phyloP scores from a whole-genome alignment of 2,888 invertebrate species.

The Folsomia manolachei region DNA sequence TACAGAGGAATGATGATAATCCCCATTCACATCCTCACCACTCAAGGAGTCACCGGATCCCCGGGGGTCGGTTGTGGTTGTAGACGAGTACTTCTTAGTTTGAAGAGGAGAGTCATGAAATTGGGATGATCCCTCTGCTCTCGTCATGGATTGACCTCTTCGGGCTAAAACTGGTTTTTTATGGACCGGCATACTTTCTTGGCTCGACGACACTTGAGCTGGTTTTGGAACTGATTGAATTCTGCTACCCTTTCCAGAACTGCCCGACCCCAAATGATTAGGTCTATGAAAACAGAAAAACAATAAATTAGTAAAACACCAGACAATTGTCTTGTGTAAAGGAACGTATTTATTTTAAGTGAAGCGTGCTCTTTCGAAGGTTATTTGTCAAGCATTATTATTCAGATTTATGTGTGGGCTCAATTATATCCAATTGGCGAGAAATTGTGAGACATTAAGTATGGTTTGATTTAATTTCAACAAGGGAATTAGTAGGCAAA shows the following conservation, averaged over 20 bases:
- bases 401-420: no score
- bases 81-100: not conserved
- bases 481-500: no score
- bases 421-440: no score
- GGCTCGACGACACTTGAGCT: slow-evolving; percentile 13
- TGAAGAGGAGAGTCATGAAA: not conserved
- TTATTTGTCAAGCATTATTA: no score
- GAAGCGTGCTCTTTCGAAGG: no score
- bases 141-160: slow-evolving; percentile 25
- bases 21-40: not conserved
- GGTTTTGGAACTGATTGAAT: not conserved
- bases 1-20: slow-evolving; percentile 10
- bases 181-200: slow-evolving; percentile 30
- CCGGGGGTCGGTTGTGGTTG: not conserved
- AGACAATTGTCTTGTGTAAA: no score
- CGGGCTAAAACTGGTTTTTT: slow-evolving; percentile 38
- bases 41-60: slow-evolving; percentile 4
- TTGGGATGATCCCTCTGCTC: not conserved
- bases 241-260: not conserved
- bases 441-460: no score
- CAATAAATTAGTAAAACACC: not conserved
- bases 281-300: not conserved
- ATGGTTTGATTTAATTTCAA: no score
- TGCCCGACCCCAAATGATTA: slow-evolving; percentile 9
- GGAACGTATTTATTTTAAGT: no score